These are phyloP conservation scores for Lophotriccus pileatus DNA, from an alignment of 2,797 vertebrate genomes.

Conservation along the genomic window DNA sequence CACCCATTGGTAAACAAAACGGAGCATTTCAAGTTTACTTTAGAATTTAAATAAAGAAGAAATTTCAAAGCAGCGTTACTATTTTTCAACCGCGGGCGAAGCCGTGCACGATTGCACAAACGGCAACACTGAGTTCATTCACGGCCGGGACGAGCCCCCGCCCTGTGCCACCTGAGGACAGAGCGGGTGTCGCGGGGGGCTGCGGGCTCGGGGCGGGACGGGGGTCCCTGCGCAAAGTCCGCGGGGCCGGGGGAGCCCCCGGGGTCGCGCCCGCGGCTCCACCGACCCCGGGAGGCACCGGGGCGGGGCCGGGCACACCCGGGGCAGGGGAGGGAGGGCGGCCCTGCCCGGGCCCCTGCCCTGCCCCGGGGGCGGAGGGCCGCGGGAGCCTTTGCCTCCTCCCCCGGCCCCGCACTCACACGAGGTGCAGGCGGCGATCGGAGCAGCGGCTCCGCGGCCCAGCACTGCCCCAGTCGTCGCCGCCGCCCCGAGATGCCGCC, in stretches of 20 bases:
- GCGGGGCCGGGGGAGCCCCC: too few relatives aligned
- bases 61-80: background rate
- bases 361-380: conserved; percentile 42
- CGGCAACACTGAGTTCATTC: conserved; percentile 11
- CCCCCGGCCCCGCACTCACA: background rate
- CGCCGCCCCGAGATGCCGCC: background rate
- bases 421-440: background rate
- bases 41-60: conserved; percentile 42
- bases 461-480: conserved; percentile 22
- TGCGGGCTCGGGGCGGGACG: background rate
- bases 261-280: too few relatives aligned
- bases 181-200: background rate
- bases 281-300: too few relatives aligned
- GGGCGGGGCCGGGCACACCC: background rate
- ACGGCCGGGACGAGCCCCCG: background rate
- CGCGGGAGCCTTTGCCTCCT: conserved; percentile 68
- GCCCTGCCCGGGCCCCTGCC: background rate
- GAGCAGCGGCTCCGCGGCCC: background rate
- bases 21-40: conserved; percentile 14
- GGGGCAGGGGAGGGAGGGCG: background rate
- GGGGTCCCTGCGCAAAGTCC: background rate
- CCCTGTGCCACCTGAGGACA: conserved; percentile 35
- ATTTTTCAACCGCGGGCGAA: background rate
- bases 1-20: background rate
- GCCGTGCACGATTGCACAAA: background rate